Base-by-base conservation (phyloP, 2,888 invertebrate species). In the Phorcus lineatus region DNA sequence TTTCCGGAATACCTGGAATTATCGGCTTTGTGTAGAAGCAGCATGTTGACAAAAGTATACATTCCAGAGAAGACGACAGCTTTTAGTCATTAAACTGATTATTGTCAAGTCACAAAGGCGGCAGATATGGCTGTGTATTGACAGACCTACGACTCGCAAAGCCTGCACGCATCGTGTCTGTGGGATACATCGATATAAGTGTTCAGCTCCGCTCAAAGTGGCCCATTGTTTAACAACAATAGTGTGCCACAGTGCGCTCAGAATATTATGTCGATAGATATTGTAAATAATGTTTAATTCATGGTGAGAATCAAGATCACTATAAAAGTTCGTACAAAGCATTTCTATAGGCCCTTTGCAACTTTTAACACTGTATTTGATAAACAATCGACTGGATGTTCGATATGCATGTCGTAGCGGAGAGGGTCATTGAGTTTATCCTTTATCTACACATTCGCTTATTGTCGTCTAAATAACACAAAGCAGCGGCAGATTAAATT, bases 281-380 rank as follows among this genome's bases (percentile, higher is more conserved):
- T 36, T 70, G 70, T 70, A 70, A 70, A 70, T 70, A 70, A 70
- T 70, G 70, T 70, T 70, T 70, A 70, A 70, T 70, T 70, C 70
- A 70, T 70, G 70, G 36, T 70, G 70, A 70, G 70, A 70, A 70
- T 28, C 31, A 16, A 70, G 40, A 31, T 31, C 19, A 19, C 16
- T 19, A 70, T 16, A 70, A 70, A 24, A 40, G 31, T 70, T 11
- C 40, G 17, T 70, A 70, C 36, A 36, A 70, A 70, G 36, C 16
- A 70, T 36, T 70, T 70, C 70, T 70, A 70, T 40, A 40, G 70
- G 31, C 24, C 70, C 36, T 67, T 70, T 70, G 70, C 70, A 70
- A 70, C 40, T 70, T 70, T 70, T 40, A 70, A 70, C 40, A 40
- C 36, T 31, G 70, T 40, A 70, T 70, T 70, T 70, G 70, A 70